Base-by-base conservation (phyloP, 1,140 invertebrate genomes). In the Saccostrea echinata region DNA sequence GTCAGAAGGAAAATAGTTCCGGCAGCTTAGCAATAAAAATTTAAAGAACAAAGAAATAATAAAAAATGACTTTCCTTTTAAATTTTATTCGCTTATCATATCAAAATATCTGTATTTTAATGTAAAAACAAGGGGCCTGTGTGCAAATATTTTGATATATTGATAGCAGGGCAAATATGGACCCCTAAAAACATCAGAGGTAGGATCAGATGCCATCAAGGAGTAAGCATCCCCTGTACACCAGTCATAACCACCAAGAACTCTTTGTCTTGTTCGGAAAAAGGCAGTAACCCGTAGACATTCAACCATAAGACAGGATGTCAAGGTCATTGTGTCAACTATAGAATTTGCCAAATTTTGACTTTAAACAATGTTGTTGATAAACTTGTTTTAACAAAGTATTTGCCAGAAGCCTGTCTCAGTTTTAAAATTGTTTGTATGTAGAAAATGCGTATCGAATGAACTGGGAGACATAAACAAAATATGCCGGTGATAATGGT, bases 1-100 rank as follows among this genome's bases (percentile, higher is more conserved):
- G 68, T 76, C 24, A 76, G 27, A 30, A 33, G 68, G 30, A 76
- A 76, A 76, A 76, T 76, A 76, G 24, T 27, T 76, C 68, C 68
- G 68, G 27, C 27, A 24, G 24, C 12, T 76, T 76, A 27, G 27
- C 68, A 76, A 76, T 76, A 27, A 16, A 76, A 76, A 76, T 76
- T 43, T 16, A 3, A 27, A 76, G 68, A 76, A 76, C 68, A 76
- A 76, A 76, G 68, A 30, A 27, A 33, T 76, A 6, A 76, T 30
- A 13, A 33, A 76, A 76, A 12, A 30, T 76, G n/a, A 61, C 4
- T n/a, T 4, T 21, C 55, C 4, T 61, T n/a, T 61, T 61, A 18
- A 61, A 18, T 57, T 43, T 43, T 43, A 43, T 43, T 43, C 43
- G 43, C 6, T 43, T 43, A 43, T 43, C 43, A 43, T 9, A 43